Base-by-base conservation (phyloP, 1,140 invertebrate genomes). In the Drosophila erecta region DNA sequence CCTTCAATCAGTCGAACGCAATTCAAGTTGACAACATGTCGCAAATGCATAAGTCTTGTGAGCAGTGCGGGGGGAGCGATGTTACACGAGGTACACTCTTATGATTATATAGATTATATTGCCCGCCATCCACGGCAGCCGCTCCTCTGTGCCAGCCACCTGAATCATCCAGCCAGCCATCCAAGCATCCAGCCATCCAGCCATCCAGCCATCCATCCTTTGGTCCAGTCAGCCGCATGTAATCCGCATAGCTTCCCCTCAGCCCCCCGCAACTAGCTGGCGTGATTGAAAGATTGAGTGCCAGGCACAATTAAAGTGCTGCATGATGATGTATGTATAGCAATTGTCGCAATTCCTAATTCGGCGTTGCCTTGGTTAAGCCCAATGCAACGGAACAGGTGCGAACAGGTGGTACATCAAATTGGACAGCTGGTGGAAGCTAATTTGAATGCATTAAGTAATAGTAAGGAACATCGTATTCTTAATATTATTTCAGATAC, bases 211-310 rank as follows among this genome's bases (percentile, higher is more conserved):
- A 17, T 24, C 57, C 35, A 47, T 50, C 24, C 47, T 50, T 50
- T 17, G 76, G 65, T 51, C 71, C 76, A 80, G 61, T 69, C 72
- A 76, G 54, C 69, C 69, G 64, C 67, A 80, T 79, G 83, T 86
- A 86, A 87, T 86, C 83, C 83, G 47, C 66, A 43, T 72, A 27
- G 6, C 41, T 64, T 51, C 44, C 35, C 35, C 33, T 8, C 20
- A 11, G 27, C 15, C 41, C 54, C 15, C 35, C 40, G 43, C 30
- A 17, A 35, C 20, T 40, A 54, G 43, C 53, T 73, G 61, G 76
- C 73, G 72, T 90, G 86, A 90, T 90, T 90, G 86, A 90, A 90
- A 90, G 86, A 90, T 90, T 90, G 86, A 90, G 86, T 90, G 86
- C 79, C 86, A 86, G 79, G 69, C 83, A 86, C 86, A 90, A 90